Evolutionary conservation across 2,888 invertebrate species (phyloP), one percentile per base, ranked within the genome.

Genomic region (Amphipyra tragopoginis): DNA sequence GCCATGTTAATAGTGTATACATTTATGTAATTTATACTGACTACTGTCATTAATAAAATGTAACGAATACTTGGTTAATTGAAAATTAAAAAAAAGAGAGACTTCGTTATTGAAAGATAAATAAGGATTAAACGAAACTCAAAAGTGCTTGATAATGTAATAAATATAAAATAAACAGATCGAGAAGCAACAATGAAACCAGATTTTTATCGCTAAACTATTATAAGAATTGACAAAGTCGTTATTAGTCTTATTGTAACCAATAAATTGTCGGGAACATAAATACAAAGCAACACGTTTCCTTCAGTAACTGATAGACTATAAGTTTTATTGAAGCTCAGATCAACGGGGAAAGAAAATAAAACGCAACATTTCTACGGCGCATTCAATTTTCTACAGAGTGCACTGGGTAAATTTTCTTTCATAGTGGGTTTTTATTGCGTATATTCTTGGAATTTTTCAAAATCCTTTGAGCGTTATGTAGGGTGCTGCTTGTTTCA

Each of bases 281-380:
- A 47, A 53, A 42, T 29, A 68, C 52, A 54, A 72, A 66, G 67
- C 52, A 66, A 66, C 67, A 66, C 33, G 57, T 66, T 66, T 45
- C 40, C 57, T 53, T 57, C 52, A 45, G 40, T 51, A 72, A 65
- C 54, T 64, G 47, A 72, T 72, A 66, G 56, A 51, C 29, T 56
- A 49, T 56, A 52, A 52, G 66, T 66, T 68, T 64, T 54, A 65
- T 44, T 52, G 51, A 72, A 68, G 48, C 66, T 65, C 47, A 66
- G 65, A 65, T 51, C 48, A 56, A 47, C 29, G 47, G 33, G 10
- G 15, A 51, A 42, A 33, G 54, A 34, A 68, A 65, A 67, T 39
- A 72, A 55, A 56, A 43, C 52, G 44, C 29, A 42, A 26, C 44
- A 56, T 49, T 49, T 65, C 48, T 70, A 29, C 42, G 14, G 38